These are phyloP conservation scores for Steinernema hermaphroditum DNA, from an alignment of 2,888 invertebrate genomes.

Conservation along the genomic window DNA sequence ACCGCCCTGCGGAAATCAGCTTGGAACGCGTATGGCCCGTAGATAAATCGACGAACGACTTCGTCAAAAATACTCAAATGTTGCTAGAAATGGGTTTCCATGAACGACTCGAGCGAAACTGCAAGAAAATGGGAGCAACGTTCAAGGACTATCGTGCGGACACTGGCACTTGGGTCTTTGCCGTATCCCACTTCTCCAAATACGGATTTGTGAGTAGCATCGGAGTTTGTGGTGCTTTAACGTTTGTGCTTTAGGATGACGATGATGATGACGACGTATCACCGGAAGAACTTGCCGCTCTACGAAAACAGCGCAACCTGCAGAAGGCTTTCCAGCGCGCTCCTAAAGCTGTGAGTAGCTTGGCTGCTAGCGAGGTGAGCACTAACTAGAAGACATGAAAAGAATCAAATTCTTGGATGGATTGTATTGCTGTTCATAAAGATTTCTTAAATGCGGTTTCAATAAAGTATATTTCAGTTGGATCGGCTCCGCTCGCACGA, in stretches of 20 bases:
- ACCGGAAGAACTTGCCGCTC: slow-evolving; percentile 32
- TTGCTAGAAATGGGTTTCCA: slow-evolving; percentile 82
- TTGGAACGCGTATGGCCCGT: slow-evolving; percentile 91
- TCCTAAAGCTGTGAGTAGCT: slow-evolving; percentile 10
- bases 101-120: slow-evolving; percentile 80
- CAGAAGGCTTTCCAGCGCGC: slow-evolving; percentile 44
- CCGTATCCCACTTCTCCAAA: slow-evolving; percentile 69
- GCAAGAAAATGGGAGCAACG: slow-evolving; percentile 82
- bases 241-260: slow-evolving; percentile 39
- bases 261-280: slow-evolving; percentile 44
- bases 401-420: no score
- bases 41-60: slow-evolving; percentile 79
- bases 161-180: slow-evolving; percentile 95
- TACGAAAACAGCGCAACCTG: slow-evolving; percentile 38
- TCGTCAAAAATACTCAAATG: slow-evolving; percentile 78
- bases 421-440: no score
- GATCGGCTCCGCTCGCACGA: background rate
- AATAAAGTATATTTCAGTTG: slow-evolving; percentile 27
- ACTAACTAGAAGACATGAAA: background rate
- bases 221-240: slow-evolving; percentile 32
- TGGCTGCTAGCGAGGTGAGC: slow-evolving; percentile 24
- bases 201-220: slow-evolving; percentile 67
- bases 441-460: no score
- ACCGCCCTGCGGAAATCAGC: slow-evolving; percentile 75
- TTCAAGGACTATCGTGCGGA: slow-evolving; percentile 90